Evolutionary conservation across 2,113 vertebrate genomes (phyloP).

Genomic region (Pseudorasbora parva): DNA sequence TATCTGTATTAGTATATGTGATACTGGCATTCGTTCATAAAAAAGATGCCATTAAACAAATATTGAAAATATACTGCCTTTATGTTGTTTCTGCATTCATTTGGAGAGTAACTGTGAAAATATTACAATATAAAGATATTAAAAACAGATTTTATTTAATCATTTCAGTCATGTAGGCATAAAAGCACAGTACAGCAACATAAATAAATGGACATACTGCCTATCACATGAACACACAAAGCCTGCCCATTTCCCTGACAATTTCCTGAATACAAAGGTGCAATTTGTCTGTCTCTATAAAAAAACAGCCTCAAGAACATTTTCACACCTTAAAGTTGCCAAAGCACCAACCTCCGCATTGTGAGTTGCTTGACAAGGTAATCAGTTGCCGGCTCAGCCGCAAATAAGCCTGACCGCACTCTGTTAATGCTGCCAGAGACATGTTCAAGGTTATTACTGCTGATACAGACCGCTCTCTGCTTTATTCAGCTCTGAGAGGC

Average conservation of each 20-base stretch:
- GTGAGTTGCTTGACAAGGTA: slow-evolving; percentile 67
- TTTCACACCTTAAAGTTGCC: slow-evolving; percentile 57
- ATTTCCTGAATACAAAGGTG: slow-evolving; percentile 59
- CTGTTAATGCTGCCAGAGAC: slow-evolving; percentile 68
- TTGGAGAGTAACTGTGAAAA: no score
- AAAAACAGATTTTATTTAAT: no score
- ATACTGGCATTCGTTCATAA: no score
- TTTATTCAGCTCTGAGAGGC: slow-evolving; percentile 41
- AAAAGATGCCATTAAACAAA: no score
- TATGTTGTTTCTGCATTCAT: no score
- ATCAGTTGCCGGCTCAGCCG: slow-evolving; percentile 67
- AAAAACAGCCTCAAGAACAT: slow-evolving; percentile 44
- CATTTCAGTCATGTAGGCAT: no score
- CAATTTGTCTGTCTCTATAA: slow-evolving; percentile 64
- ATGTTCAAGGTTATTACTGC: slow-evolving; percentile 75
- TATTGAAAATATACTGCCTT: no score
- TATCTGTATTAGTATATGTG: no score
- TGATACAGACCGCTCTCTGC: slow-evolving; percentile 55
- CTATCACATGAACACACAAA: slow-evolving; percentile 35
- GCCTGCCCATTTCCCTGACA: slow-evolving; percentile 56
- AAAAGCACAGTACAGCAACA: neutral
- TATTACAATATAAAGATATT: no score
- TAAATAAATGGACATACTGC: neutral
- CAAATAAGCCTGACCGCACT: slow-evolving; percentile 63
- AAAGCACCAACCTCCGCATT: slow-evolving; percentile 44